Percentiles rank a stretch among this genome's conserved stretches.
Conservation (phyloP, 35 echinoderm and acorn worm species). For the Acanthaster planci region DNA sequence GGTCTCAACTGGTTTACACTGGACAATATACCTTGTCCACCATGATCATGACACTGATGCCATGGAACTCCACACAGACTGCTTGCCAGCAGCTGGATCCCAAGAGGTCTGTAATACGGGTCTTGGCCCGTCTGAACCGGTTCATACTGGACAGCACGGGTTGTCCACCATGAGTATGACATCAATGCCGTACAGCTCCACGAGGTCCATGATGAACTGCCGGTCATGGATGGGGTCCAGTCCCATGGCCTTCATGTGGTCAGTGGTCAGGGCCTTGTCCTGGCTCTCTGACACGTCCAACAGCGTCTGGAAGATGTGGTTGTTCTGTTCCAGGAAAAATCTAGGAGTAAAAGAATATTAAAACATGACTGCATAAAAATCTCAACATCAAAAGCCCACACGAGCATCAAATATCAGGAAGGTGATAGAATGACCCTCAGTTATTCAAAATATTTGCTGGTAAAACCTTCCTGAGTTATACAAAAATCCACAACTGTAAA, state of each 20-base stretch:
- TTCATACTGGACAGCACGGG: slow-evolving; percentile 90
- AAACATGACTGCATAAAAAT: too few species aligned
- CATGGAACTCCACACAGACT: too few species aligned
- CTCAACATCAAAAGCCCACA: too few species aligned
- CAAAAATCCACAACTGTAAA: too few species aligned
- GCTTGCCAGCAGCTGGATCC: too few species aligned
- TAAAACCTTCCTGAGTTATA: too few species aligned
- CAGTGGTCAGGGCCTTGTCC: slow-evolving; percentile 88
- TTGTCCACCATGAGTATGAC: slow-evolving; percentile 98
- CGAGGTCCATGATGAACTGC: slow-evolving; percentile 93
- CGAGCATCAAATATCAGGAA: too few species aligned
- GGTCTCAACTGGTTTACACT: too few species aligned
- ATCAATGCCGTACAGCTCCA: slow-evolving; percentile 97
- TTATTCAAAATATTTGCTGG: too few species aligned
- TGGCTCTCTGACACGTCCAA: slow-evolving; percentile 73
- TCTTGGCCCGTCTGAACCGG: not conserved
- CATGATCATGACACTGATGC: too few species aligned
- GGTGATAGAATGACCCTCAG: too few species aligned
- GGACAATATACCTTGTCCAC: too few species aligned
- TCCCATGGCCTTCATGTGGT: slow-evolving; percentile 98
- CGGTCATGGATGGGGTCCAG: slow-evolving; percentile 93
- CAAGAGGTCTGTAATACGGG: not conserved
- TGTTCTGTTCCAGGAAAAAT: slow-evolving; percentile 97
- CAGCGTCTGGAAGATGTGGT: slow-evolving; percentile 94
- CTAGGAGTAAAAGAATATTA: slow-evolving; percentile 22